Base-by-base conservation (phyloP, 1,140 invertebrate genomes). In the Aphaenogaster floridana region DNA sequence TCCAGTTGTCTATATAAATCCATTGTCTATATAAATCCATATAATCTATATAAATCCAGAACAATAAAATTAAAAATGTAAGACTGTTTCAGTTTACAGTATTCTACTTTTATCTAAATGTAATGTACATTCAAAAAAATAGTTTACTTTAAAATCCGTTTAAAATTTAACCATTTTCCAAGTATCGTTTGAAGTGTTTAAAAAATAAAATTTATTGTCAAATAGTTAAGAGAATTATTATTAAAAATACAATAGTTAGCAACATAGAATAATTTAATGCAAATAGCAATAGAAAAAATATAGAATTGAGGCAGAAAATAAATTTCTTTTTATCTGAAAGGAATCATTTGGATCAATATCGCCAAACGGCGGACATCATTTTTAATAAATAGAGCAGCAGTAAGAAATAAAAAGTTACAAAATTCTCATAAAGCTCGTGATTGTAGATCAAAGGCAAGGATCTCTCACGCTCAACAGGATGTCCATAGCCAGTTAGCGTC, bases 361-460 rank as follows among this genome's bases (percentile, higher is more conserved):
- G 5, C 9, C 21, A 69, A 54, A 80, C n/a, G 13, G 1, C 7
- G 7, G 0, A 50, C 36, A 59, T 28, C 3, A 17, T 64, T 45
- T 64, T 15, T 7, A 6, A 17, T 36, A 39, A 28, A 68, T 50
- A 45, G 11, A 57, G 1, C 1, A 21, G 8, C 5, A 21, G 15
- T 34, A 50, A 48, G 11, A 69, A 21, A 28, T 69, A 17, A 8
- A 8, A 17, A 52, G 57, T 9, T 1, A 21, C n/a, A 39, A 48
- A 34, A 79, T 63, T 64, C 28, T 45, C 28, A 48, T 39, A 9
- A 61, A 28, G 1, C 17, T 74, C 42, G 17, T 36, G 28, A 74
- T 94, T 6, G 83, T 94, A 92, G 94, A 94, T 95, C 94, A 94
- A 94, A 92, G 91, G 89, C 93, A 94, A 94, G 91, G 92, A 94